Conservation (phyloP, 1,140 invertebrate genomes). For the Dendrolimus punctatus region DNA sequence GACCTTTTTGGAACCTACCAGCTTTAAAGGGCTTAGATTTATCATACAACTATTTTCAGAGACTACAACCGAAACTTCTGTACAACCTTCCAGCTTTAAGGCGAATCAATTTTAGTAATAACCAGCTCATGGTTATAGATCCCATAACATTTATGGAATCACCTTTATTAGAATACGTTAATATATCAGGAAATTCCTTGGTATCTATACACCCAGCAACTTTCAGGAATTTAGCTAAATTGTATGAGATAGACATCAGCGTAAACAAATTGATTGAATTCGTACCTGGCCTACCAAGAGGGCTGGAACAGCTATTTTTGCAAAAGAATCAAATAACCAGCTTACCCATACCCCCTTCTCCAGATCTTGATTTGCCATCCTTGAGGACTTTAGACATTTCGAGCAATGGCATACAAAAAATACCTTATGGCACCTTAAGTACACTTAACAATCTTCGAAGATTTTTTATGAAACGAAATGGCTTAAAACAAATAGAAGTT, state of each 20-base stretch:
- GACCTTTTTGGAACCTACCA: slow-evolving; percentile 87
- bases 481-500: slow-evolving; percentile 79
- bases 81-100: slow-evolving; percentile 83
- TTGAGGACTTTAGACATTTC: slow-evolving; percentile 83
- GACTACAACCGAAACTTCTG: slow-evolving; percentile 80
- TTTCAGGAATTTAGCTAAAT: slow-evolving; percentile 79
- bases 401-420: slow-evolving; percentile 81
- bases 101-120: slow-evolving; percentile 85
- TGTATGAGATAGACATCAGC: slow-evolving; percentile 86
- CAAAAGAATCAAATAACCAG: slow-evolving; percentile 80
- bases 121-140: slow-evolving; percentile 80
- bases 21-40: slow-evolving; percentile 87
- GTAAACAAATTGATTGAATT: slow-evolving; percentile 82
- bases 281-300: slow-evolving; percentile 80
- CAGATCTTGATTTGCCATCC: slow-evolving; percentile 79
- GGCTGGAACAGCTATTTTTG: slow-evolving; percentile 84
- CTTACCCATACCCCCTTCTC: slow-evolving; percentile 76
- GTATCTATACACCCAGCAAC: slow-evolving; percentile 80
- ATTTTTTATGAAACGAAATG: slow-evolving; percentile 85
- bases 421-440: slow-evolving; percentile 77
- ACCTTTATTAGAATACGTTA: slow-evolving; percentile 82
- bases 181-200: slow-evolving; percentile 83
- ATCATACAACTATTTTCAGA: slow-evolving; percentile 82
- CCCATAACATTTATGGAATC: slow-evolving; percentile 81
- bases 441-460: slow-evolving; percentile 80